Conservation (phyloP, 2,113 vertebrate species). For the Calyptomena viridis region DNA sequence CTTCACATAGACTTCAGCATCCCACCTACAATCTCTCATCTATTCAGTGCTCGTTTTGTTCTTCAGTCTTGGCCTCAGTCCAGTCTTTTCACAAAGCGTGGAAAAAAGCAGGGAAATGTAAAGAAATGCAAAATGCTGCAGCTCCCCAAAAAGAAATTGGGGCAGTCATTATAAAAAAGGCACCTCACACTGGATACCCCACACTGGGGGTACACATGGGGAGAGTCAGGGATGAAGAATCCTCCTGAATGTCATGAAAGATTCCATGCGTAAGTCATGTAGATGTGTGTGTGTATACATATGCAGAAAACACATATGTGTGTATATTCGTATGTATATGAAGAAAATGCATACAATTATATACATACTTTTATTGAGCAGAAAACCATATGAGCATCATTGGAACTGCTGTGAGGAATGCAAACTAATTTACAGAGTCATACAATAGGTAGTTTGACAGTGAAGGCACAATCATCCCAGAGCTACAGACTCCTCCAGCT, state of each 20-base stretch:
- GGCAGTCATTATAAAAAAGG: not conserved
- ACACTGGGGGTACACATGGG: not conserved
- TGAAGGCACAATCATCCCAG: not conserved
- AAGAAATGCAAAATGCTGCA: conserved; percentile 2
- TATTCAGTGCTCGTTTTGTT: conserved; percentile 59
- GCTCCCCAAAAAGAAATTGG: not conserved
- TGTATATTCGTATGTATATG: no score
- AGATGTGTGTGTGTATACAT: not conserved
- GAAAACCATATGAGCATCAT: not conserved
- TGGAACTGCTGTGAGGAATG: not conserved
- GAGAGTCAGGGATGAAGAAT: not conserved
- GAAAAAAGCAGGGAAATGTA: conserved; percentile 8
- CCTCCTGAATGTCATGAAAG: not conserved
- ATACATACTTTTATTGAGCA: not conserved
- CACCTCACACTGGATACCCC: not conserved
- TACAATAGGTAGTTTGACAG: not conserved
- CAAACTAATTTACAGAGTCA: not conserved
- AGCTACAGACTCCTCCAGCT: not conserved
- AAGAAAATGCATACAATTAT: not conserved
- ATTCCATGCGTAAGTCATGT: not conserved
- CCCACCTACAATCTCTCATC: conserved; percentile 62
- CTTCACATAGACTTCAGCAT: conserved; percentile 46
- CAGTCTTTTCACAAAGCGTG: conserved; percentile 11
- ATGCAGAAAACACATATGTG: not conserved
- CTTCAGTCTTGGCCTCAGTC: conserved; percentile 51